Conservation (phyloP, 2,888 invertebrate genomes). For the Lamellibrachia columna region DNA sequence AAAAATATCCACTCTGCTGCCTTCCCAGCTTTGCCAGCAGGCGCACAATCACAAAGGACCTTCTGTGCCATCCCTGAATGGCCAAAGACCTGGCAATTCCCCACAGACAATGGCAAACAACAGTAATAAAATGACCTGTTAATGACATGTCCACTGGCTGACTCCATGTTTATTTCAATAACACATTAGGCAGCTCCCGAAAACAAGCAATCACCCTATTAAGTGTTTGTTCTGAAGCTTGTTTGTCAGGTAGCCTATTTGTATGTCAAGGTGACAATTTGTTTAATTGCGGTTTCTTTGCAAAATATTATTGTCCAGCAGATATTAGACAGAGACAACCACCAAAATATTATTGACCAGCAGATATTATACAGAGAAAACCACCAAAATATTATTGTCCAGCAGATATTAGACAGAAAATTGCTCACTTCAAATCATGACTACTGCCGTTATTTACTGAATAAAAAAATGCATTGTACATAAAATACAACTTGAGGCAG, state of each 20-base stretch:
- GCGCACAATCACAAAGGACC: background rate
- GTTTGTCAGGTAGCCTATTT: background rate
- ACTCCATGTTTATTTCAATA: conserved; percentile 12
- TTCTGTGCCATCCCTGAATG: background rate
- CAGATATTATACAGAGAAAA: no score
- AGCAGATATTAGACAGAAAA: background rate
- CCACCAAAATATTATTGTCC: no score
- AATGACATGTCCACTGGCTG: background rate
- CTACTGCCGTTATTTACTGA: background rate
- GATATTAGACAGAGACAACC: background rate
- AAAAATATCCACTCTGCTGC: background rate
- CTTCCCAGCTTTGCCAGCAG: background rate
- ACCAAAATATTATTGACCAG: background rate
- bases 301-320: background rate
- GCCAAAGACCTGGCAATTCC: background rate
- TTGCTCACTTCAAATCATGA: background rate
- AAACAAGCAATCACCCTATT: background rate
- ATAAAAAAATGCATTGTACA: background rate
- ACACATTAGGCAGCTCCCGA: conserved; percentile 16
- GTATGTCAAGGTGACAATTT: background rate
- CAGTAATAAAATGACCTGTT: conserved; percentile 1
- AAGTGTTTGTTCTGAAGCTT: background rate
- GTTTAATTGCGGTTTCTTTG: background rate
- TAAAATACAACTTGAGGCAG: no score
- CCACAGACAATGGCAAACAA: background rate